Evolutionary conservation across 2,888 invertebrate species (phyloP).

Genomic region (Unio delphinus): DNA sequence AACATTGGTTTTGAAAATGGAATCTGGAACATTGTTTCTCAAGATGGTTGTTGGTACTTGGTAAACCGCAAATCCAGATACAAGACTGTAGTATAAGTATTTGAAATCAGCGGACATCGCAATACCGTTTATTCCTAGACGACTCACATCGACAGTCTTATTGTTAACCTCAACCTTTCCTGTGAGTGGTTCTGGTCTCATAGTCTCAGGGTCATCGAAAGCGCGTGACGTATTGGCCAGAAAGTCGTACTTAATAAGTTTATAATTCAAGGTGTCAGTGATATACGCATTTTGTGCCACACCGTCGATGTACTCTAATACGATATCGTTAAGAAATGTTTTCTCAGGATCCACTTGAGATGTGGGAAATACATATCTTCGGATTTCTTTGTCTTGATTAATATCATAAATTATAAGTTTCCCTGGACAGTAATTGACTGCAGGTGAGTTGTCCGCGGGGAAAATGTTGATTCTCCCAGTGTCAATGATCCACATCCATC

Average conservation of each 20-base stretch:
- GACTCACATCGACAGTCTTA: background rate
- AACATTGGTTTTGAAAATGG: background rate
- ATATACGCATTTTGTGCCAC: constrained; percentile 34
- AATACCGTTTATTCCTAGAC: constrained; percentile 31
- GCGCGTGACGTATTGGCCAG: constrained; percentile 10
- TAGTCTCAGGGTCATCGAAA: constrained; percentile 20
- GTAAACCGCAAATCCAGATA: constrained; percentile 21
- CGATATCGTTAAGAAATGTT: constrained; percentile 38
- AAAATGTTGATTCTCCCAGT: constrained; percentile 23
- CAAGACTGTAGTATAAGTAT: constrained; percentile 31
- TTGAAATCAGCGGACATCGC: constrained; percentile 38
- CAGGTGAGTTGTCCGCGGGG: background rate
- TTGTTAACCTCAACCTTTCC: constrained; percentile 11
- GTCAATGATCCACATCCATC: constrained; percentile 45
- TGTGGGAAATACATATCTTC: constrained; percentile 22
- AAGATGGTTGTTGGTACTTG: constrained; percentile 22
- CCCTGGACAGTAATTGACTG: constrained; percentile 33
- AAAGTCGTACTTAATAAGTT: constrained; percentile 30
- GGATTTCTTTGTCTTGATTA: constrained; percentile 12
- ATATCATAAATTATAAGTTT: constrained; percentile 41
- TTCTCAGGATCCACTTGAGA: constrained; percentile 17
- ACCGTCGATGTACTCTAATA: constrained; percentile 33
- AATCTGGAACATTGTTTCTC: background rate
- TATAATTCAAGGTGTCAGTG: constrained; percentile 24
- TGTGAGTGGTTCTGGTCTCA: constrained; percentile 5